A percentile compares a stretch with the other conserved stretches of the same genome.
These are phyloP conservation scores for Neoitamus cyanurus DNA, from an alignment of 2,888 invertebrate species.

Conservation along the genomic window DNA sequence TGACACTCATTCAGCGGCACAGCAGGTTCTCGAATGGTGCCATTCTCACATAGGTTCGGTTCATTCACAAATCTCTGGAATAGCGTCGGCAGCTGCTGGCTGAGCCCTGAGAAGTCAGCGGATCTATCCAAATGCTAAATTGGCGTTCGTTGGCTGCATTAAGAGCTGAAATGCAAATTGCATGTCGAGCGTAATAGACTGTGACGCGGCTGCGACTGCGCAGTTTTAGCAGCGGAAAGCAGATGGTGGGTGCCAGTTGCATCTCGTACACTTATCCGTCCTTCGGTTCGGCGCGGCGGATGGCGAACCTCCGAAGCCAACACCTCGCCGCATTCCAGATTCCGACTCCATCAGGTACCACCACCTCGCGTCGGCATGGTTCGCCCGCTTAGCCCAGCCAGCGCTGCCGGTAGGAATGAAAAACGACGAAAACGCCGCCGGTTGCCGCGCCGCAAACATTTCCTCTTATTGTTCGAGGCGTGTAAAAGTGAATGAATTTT, in stretches of 20 bases:
- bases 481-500: conserved; percentile 46
- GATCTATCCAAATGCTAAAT: conserved; percentile 20
- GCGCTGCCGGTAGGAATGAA: neutral
- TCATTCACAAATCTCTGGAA: conserved; percentile 5
- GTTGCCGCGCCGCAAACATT: neutral
- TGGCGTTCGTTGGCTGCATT: conserved; percentile 24
- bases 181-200: conserved; percentile 43
- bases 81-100: neutral
- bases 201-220: conserved; percentile 22
- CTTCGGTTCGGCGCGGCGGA: neutral
- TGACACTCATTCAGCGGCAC: neutral
- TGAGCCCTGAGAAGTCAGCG: neutral
- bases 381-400: neutral
- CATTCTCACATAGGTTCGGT: neutral
- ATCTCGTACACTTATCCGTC: conserved; percentile 35
- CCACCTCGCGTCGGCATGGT: neutral
- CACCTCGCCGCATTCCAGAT: conserved; percentile 37
- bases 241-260: conserved; percentile 46
- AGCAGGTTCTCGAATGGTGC: neutral
- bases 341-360: neutral
- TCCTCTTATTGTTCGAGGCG: conserved; percentile 44
- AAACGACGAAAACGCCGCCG: conserved; percentile 8
- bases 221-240: neutral
- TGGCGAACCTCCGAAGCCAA: conserved; percentile 24
- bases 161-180: conserved; percentile 41